Conservation (phyloP, 2,888 invertebrate genomes). For the Drosophila putrida region DNA sequence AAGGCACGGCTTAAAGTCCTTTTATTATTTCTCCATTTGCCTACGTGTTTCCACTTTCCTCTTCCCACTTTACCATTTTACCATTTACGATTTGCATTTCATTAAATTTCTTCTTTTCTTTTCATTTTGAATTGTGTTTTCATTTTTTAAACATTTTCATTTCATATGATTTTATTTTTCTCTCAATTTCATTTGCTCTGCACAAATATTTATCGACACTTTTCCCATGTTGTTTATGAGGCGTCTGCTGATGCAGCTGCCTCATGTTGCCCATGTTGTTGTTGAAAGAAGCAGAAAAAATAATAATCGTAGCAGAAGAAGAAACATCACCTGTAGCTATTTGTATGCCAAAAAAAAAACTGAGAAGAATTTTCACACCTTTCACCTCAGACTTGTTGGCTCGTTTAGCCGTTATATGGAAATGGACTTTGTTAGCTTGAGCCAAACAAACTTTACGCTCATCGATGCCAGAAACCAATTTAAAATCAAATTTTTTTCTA, state of each 20-base stretch:
- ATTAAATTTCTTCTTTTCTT: slow-evolving; percentile 30
- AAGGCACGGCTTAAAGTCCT: slow-evolving; percentile 5
- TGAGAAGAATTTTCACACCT: slow-evolving; percentile 35
- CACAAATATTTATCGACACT: slow-evolving; percentile 69
- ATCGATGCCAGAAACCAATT: slow-evolving; percentile 72
- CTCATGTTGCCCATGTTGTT: slow-evolving; percentile 36
- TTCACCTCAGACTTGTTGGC: slow-evolving; percentile 15
- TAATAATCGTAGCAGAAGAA: slow-evolving; percentile 10
- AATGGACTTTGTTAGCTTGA: slow-evolving; percentile 68
- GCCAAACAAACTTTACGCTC: slow-evolving; percentile 61
- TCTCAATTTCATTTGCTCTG: slow-evolving; percentile 56
- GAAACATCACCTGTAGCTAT: slow-evolving; percentile 68
- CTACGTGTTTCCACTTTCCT: background rate
- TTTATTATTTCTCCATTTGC: slow-evolving; percentile 4
- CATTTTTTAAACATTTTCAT: slow-evolving; percentile 24
- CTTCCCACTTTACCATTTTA: background rate
- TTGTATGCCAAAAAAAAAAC: slow-evolving; percentile 42
- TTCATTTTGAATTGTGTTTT: slow-evolving; percentile 19
- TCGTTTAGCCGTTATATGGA: slow-evolving; percentile 41
- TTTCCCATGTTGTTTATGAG: slow-evolving; percentile 43
- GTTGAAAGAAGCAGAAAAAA: slow-evolving; percentile 16
- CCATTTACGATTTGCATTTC: slow-evolving; percentile 53
- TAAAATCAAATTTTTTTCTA: slow-evolving; percentile 74
- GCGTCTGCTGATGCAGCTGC: slow-evolving; percentile 24
- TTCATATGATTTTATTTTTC: slow-evolving; percentile 45